Conservation (phyloP, 1,140 invertebrate species). For the Lasaia peninsularis region DNA sequence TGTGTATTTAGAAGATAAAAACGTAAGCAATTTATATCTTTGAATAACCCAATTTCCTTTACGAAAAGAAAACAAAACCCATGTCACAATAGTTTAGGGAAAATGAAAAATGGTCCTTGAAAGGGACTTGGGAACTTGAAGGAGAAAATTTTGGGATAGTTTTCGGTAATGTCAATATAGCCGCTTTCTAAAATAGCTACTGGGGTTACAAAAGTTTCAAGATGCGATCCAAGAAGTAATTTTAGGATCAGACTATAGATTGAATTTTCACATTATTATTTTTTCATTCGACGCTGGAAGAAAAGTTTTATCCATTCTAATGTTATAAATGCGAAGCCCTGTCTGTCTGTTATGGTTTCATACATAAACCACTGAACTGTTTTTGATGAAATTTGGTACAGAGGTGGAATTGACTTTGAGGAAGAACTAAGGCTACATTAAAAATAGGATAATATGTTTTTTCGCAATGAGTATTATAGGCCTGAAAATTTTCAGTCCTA, state of each 20-base stretch:
- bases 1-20: neutral
- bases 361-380: too few relatives aligned
- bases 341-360: too few relatives aligned
- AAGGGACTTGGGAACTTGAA: conserved; percentile 1
- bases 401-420: too few relatives aligned
- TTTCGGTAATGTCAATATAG: conserved; percentile 6
- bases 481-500: too few relatives aligned
- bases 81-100: conserved; percentile 11
- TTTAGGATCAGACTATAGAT: too few relatives aligned
- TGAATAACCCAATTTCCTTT: conserved; percentile 4
- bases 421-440: too few relatives aligned
- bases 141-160: neutral
- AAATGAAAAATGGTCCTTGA: conserved; percentile 8
- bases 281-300: neutral
- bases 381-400: too few relatives aligned
- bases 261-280: neutral
- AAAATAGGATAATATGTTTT: too few relatives aligned
- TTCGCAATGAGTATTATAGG: too few relatives aligned
- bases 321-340: too few relatives aligned
- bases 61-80: conserved; percentile 10
- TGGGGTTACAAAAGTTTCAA: neutral
- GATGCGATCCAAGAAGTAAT: too few relatives aligned
- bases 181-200: neutral
- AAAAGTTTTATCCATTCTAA: too few relatives aligned
- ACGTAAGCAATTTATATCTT: neutral